Evolutionary conservation across 2,113 vertebrate genomes (phyloP).

Genomic region (Paralichthys olivaceus): DNA sequence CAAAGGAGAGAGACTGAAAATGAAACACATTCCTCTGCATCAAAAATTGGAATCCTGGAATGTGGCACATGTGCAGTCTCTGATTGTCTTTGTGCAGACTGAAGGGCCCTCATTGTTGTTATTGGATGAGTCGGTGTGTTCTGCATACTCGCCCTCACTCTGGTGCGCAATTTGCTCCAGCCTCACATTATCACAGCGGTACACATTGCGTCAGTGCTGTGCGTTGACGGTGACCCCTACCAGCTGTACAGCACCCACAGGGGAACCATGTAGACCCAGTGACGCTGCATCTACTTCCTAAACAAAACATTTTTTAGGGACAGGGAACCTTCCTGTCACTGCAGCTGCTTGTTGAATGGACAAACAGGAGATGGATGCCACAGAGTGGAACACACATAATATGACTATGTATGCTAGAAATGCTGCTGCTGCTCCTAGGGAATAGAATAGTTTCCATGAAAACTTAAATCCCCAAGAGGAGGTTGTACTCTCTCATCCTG

Average conservation of each 20-base stretch:
- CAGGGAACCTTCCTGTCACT: slow-evolving; percentile 36
- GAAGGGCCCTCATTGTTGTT: slow-evolving; percentile 33
- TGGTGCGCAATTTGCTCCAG: background rate
- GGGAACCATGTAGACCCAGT: background rate
- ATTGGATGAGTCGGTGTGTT: slow-evolving; percentile 52
- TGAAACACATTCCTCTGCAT: slow-evolving; percentile 30
- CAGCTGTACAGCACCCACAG: slow-evolving; percentile 10
- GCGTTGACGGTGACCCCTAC: slow-evolving; percentile 49
- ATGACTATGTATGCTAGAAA: background rate
- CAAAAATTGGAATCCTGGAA: slow-evolving; percentile 41
- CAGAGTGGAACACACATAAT: background rate
- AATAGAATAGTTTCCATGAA: slow-evolving; percentile 10
- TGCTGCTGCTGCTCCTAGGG: slow-evolving; percentile 9
- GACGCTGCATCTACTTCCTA: slow-evolving; percentile 31
- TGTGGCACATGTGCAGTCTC: slow-evolving; percentile 42
- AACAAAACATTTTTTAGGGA: slow-evolving; percentile 25
- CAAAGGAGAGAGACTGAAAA: slow-evolving; percentile 28
- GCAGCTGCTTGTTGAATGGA: slow-evolving; percentile 14
- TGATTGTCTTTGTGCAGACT: slow-evolving; percentile 43
- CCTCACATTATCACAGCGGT: background rate
- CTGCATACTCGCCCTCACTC: slow-evolving; percentile 5
- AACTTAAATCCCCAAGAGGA: too few species aligned
- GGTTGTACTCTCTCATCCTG: background rate
- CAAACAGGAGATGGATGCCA: slow-evolving; percentile 13
- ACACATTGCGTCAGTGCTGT: slow-evolving; percentile 55